These are phyloP conservation scores for Coilia nasus DNA, from an alignment of 2,797 vertebrate species.

Conservation along the genomic window DNA sequence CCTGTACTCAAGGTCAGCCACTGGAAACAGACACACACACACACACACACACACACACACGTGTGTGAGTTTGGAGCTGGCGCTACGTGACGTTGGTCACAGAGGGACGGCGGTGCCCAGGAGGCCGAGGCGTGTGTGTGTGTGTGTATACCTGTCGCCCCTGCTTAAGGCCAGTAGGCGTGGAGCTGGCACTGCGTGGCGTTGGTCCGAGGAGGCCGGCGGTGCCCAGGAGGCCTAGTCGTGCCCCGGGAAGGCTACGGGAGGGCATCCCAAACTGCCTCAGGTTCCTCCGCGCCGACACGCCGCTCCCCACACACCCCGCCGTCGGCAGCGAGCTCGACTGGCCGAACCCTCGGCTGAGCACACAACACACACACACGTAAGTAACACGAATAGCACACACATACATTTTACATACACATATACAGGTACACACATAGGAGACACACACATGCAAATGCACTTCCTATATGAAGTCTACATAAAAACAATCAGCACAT, in stretches of 20 bases:
- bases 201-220: slow-evolving; percentile 84
- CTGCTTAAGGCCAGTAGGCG: slow-evolving; percentile 91
- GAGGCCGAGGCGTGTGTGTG: slow-evolving; percentile 13
- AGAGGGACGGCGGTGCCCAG: no score
- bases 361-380: background rate
- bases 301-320: slow-evolving; percentile 83
- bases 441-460: no score
- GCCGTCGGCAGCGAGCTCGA: slow-evolving; percentile 93
- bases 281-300: slow-evolving; percentile 87
- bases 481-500: no score
- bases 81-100: no score
- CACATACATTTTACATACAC: background rate
- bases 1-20: no score
- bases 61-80: background rate
- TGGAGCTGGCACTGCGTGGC: slow-evolving; percentile 84
- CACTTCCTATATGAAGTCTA: no score
- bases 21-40: no score
- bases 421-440: no score
- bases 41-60: no score
- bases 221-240: slow-evolving; percentile 87
- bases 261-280: slow-evolving; percentile 96
- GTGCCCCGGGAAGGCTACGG: slow-evolving; percentile 87
- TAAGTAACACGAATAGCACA: no score
- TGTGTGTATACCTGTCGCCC: slow-evolving; percentile 58
- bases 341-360: slow-evolving; percentile 87